These are phyloP conservation scores for Isoperla grammatica DNA, from an alignment of 2,888 invertebrate species.

Conservation along the genomic window DNA sequence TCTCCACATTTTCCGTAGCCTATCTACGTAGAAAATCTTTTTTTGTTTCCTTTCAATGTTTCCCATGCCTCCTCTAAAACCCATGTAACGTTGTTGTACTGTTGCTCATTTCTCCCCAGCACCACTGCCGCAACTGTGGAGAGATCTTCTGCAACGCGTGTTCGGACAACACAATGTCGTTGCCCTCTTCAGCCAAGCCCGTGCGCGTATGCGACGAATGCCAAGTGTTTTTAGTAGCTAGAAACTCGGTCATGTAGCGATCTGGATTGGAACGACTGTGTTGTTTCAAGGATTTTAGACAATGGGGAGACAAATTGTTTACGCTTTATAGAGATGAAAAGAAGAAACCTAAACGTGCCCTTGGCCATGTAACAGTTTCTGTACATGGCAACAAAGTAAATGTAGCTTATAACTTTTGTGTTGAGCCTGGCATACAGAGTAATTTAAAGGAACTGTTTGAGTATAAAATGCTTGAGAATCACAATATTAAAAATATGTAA, in stretches of 20 bases:
- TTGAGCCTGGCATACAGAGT: too few species aligned
- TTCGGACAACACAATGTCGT: slow-evolving; percentile 83
- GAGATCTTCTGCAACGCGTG: slow-evolving; percentile 91
- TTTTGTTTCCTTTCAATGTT: too few species aligned
- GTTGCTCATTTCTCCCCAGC: slow-evolving; percentile 51
- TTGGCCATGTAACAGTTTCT: background rate
- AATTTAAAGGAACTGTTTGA: too few species aligned
- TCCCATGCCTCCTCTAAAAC: too few species aligned
- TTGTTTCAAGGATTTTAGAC: background rate
- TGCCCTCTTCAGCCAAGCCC: slow-evolving; percentile 76
- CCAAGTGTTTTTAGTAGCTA: slow-evolving; percentile 55
- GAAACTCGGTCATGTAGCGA: slow-evolving; percentile 48
- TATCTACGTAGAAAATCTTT: too few species aligned
- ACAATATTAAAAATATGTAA: too few species aligned
- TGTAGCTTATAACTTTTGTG: background rate
- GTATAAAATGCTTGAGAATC: too few species aligned
- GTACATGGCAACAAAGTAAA: background rate
- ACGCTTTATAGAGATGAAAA: background rate
- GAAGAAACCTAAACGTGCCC: too few species aligned
- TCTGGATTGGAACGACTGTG: background rate
- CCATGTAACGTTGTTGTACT: too few species aligned
- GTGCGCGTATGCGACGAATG: slow-evolving; percentile 94
- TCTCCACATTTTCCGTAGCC: too few species aligned
- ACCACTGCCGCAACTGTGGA: slow-evolving; percentile 94
- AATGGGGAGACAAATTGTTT: background rate